These are phyloP conservation scores for Coleophora flavipennella DNA, from an alignment of 2,888 invertebrate species.

Conservation along the genomic window DNA sequence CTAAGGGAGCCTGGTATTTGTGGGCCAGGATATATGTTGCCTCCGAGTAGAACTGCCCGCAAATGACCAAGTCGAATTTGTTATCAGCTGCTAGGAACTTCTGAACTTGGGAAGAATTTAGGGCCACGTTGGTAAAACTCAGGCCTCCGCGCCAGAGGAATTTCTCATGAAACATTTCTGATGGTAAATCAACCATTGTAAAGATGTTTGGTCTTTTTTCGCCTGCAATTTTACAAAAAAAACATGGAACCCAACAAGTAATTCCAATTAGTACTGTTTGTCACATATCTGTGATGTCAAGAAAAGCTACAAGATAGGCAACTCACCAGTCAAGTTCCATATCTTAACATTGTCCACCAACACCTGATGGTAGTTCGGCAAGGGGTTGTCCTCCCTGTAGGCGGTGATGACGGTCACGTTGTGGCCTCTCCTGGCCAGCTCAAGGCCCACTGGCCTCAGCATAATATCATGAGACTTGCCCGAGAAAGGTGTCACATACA, in stretches of 20 bases:
- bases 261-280: no score
- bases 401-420: constrained; percentile 65
- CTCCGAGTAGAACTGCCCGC: constrained; percentile 65
- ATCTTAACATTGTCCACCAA: constrained; percentile 44
- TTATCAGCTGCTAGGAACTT: constrained; percentile 39
- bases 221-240: constrained; percentile 43
- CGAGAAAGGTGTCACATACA: constrained; percentile 37
- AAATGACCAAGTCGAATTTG: constrained; percentile 57
- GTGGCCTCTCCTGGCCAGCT: constrained; percentile 63
- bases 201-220: constrained; percentile 51
- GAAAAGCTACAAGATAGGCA: no score
- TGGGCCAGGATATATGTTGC: constrained; percentile 52
- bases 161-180: constrained; percentile 42
- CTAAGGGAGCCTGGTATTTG: constrained; percentile 56
- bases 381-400: constrained; percentile 35
- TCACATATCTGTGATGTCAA: no score
- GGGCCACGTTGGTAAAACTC: constrained; percentile 40
- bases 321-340: constrained; percentile 53
- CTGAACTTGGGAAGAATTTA: constrained; percentile 43
- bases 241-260: no score
- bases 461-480: constrained; percentile 62
- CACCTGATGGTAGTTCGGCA: constrained; percentile 50
- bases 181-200: constrained; percentile 42
- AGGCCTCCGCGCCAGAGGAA: constrained; percentile 49
- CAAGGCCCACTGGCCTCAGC: constrained; percentile 55